phyloP scores from a whole-genome alignment of 1,140 invertebrate genomes.

The Musca domestica region DNA sequence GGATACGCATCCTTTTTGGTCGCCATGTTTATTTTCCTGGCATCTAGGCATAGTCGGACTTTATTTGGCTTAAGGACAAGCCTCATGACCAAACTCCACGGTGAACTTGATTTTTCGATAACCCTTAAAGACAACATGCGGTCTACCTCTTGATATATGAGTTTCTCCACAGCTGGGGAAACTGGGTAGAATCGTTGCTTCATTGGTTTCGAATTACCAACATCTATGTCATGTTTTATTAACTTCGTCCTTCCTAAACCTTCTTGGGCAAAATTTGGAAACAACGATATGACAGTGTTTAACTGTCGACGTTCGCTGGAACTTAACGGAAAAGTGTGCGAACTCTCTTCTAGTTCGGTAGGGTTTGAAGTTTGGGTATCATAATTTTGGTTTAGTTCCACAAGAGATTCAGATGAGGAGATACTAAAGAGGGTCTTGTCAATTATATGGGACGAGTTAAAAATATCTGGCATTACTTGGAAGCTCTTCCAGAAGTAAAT shows the following conservation, averaged over 20 bases:
- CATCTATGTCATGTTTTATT: slow-evolving; percentile 38
- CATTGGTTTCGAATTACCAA: slow-evolving; percentile 32
- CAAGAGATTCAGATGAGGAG: background rate
- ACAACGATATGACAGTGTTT: slow-evolving; percentile 36
- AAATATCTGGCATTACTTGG: background rate
- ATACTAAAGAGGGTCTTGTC: background rate
- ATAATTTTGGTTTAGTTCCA: slow-evolving; percentile 23
- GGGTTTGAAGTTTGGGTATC: slow-evolving; percentile 34
- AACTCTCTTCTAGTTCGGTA: no score
- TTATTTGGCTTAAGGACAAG: slow-evolving; percentile 11
- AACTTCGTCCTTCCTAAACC: slow-evolving; percentile 51
- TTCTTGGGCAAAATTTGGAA: slow-evolving; percentile 49
- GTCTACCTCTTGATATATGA: slow-evolving; percentile 1
- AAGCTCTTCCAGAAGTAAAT: slow-evolving; percentile 11
- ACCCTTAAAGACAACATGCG: slow-evolving; percentile 5
- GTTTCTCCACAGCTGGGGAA: background rate
- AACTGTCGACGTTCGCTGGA: background rate
- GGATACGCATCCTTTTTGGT: no score
- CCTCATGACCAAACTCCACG: slow-evolving; percentile 4
- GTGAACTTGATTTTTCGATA: background rate
- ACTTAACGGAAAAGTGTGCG: no score
- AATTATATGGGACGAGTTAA: background rate
- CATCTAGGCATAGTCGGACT: no score
- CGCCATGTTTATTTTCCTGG: no score
- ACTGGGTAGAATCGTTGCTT: slow-evolving; percentile 6